Evolutionary conservation across 2,113 vertebrate genomes (phyloP), one percentile per base, ranked within the genome.

Genomic region (Erpornis zantholeuca): DNA sequence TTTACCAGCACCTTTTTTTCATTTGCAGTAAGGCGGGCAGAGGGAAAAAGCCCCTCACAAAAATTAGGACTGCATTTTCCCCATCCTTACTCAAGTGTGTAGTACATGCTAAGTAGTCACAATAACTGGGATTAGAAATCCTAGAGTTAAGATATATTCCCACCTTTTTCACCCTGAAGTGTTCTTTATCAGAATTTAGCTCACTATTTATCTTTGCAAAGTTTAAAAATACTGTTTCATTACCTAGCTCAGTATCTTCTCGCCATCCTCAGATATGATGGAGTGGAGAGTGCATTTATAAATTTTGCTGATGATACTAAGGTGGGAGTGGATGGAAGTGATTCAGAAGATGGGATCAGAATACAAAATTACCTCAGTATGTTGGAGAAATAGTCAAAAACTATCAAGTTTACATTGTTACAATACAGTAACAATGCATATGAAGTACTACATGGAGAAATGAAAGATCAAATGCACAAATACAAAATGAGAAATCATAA

Each of bases 151-250:
- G 54, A 79, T 40, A 79, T 57, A 64, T 57, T 87, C 60, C 56
- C 24, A 92, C 9, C 27, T 91, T 90, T 86, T 82, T 85, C 42
- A 94, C 45, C 33, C 35, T 76, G n/a, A 86, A 90, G 19, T 65
- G 66, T 63, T 92, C 66, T 82, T 92, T 82, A 91, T 92, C 70
- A 82, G 70, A 80, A 14, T 47, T 89, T 88, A 90, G 70, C 71
- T 93, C 45, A 42, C 78, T 88, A 47, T 87, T 91, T 91, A 82
- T 90, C 94, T 95, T 92, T 54, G 29, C 66, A 52, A 68, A 21
- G 21, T 91, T 90, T 93, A 52, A 94, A 94, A 91, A 59, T 19
- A 85, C 68, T 82, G 54, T 70, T 95, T 96, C 87, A 90, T 80
- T 87, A 77, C 35, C 75, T 94, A 80, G 24, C 38, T 89, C 50